phyloP scores from a whole-genome alignment of 2,888 invertebrate genomes.

The Plebejus anna region DNA sequence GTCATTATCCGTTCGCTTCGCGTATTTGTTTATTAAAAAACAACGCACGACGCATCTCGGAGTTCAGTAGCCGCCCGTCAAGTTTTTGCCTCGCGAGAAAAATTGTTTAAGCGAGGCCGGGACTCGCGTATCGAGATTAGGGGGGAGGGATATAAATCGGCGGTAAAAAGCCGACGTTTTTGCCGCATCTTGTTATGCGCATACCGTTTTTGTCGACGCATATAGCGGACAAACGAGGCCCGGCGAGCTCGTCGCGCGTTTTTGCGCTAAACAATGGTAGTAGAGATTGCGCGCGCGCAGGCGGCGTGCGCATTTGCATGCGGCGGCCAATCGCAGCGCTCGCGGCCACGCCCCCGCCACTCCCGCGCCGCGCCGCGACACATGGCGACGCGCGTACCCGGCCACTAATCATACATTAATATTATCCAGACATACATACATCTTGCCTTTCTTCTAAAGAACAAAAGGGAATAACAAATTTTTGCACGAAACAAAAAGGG shows the following conservation, averaged over 20 bases:
- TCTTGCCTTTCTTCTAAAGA: constrained; percentile 10
- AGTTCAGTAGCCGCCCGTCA: constrained; percentile 33
- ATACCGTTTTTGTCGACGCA: constrained; percentile 63
- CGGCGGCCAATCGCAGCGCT: constrained; percentile 46
- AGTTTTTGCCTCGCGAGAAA: constrained; percentile 36
- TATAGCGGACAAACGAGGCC: constrained; percentile 62
- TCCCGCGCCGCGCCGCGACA: constrained; percentile 31
- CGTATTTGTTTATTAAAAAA: constrained; percentile 32
- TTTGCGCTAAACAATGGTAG: constrained; percentile 54
- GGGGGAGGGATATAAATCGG: constrained; percentile 55
- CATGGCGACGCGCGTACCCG: constrained; percentile 1
- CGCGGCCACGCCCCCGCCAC: constrained; percentile 44
- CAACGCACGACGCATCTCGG: constrained; percentile 26
- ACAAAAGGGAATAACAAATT: neutral
- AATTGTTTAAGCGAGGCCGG: constrained; percentile 31
- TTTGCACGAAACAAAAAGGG: neutral
- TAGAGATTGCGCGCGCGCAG: constrained; percentile 57
- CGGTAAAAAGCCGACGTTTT: constrained; percentile 68
- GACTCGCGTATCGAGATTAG: constrained; percentile 28
- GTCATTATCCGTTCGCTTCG: constrained; percentile 26
- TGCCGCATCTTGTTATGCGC: constrained; percentile 70
- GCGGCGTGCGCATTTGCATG: constrained; percentile 68
- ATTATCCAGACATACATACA: constrained; percentile 14
- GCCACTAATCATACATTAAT: constrained; percentile 21
- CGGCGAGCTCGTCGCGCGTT: constrained; percentile 42